Evolutionary conservation across 2,113 vertebrate species (phyloP), one percentile per base, ranked within the genome.

Genomic region (Prunella fulvescens): DNA sequence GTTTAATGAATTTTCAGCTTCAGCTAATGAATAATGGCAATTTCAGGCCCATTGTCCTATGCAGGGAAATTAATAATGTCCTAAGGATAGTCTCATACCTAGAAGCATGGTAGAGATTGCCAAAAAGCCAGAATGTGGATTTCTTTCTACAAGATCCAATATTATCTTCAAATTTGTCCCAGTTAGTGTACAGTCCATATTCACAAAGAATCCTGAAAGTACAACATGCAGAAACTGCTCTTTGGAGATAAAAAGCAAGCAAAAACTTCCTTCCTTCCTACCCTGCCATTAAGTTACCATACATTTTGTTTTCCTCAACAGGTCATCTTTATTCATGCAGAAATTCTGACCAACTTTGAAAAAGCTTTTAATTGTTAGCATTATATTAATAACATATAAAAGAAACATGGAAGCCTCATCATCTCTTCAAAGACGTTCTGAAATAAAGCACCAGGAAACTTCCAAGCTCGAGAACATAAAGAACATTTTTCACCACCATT

Each of bases 1-100:
- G 11, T 69, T 93, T 92, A 96, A 97, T 83, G 92, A 90, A 88
- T 94, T 94, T 97, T 89, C 81, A 79, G 62, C 56, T 86, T 66
- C 56, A 81, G 56, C 31, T 96, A 92, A 95, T 77, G 66, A 91
- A 66, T 90, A 92, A 80, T 54, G 67, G 62, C 79, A 80, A 90
- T 76, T 92, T 94, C 71, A 93, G 54, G 29, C 45, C n/a, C 67
- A 83, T 82, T 93, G 79, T 77, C 62, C 39, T 70, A n/a, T 0
- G 0, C 39, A 81, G 39, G 16, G 17, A 78, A 86, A 92, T 92
- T 86, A 92, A 58, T 83, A 83, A 83, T 12, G 35, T 44, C 72
- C 42, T 83, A 70, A 74, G 91, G 88, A 80, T 37, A 67, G 25
- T 48, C 72, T 88, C 45, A 40, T 72, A 70, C 56, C 58, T 91